Base-by-base conservation (phyloP, 2,888 invertebrate species). In the Pandemis corylana region DNA sequence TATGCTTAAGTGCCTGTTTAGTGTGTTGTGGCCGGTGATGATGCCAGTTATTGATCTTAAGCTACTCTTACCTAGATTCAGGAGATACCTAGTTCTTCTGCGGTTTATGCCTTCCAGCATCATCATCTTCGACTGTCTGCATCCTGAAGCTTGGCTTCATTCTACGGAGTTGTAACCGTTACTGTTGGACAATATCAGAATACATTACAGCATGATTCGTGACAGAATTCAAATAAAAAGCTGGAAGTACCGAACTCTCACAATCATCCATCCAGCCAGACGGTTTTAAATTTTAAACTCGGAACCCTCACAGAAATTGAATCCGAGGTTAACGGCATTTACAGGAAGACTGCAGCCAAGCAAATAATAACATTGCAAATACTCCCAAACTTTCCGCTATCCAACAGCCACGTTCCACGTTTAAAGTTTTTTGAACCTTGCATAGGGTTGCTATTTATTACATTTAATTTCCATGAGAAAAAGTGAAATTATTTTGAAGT, bases 321-420 rank as follows among this genome's bases (percentile, higher is more conserved):
- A 46, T 65, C 49, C 36, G 13, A 13, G 65, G 49, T 28, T 28
- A 65, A 49, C 65, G 20, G 46, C 46, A 28, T 65, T 46, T 13
- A 9, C 13, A 65, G 65, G 65, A 65, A 65, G 65, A 4, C 46
- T 64, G 65, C 36, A 65, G 4, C 46, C 46, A 20, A 20, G 46
- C 20, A 65, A 65, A 65, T 65, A 65, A 65, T 49, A 65, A 49
- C 65, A 49, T 49, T 65, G 65, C 46, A 62, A 41, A 62, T 62
- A 62, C 41, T 62, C 13, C 12, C 41, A 62, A 41, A 7, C 15
- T 41, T 62, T 41, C 62, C 62, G n/a, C 62, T n/a, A 41, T 41
- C 62, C 41, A 7, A 7, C n/a, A 62, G 41, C 41, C 41, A 62
- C 41, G 62, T 41, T 62, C 41, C 41, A 62, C 41, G 62, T 41